Conservation (phyloP, 92 coral and sea anemone genomes). For the Bergia sp. region DNA sequence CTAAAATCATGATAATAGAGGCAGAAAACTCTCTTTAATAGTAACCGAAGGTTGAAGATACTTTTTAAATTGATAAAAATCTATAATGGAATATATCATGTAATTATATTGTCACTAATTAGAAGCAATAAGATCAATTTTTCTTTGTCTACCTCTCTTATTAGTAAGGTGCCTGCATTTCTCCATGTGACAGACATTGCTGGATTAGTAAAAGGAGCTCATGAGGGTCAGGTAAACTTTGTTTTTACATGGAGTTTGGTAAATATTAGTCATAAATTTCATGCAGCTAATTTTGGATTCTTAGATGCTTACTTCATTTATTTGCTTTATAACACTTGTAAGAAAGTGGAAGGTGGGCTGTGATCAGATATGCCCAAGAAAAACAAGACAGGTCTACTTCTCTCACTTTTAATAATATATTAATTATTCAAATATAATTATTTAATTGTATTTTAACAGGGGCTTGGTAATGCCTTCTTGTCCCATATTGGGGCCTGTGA, state of each 20-base stretch:
- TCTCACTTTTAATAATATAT: not conserved
- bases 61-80: too few relatives aligned
- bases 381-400: too few relatives aligned
- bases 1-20: too few relatives aligned
- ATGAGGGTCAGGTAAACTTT: slow-evolving; percentile 89
- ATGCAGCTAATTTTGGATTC: not conserved
- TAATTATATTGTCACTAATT: too few relatives aligned
- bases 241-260: too few relatives aligned
- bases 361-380: not conserved
- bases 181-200: slow-evolving; percentile 95
- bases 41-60: too few relatives aligned
- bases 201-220: slow-evolving; percentile 95
- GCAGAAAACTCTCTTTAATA: too few relatives aligned
- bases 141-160: not conserved
- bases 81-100: too few relatives aligned
- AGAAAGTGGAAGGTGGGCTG: not conserved
- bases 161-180: slow-evolving; percentile 97
- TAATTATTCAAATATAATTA: not conserved
- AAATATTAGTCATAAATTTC: too few relatives aligned
- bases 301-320: not conserved
- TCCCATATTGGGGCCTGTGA: slow-evolving; percentile 99
- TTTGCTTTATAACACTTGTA: too few relatives aligned
- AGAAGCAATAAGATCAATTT: not conserved
- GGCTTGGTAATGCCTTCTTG: slow-evolving; percentile 97
- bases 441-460: slow-evolving; percentile 57